phyloP scores from a whole-genome alignment of 2,113 vertebrate genomes.

The Chaetura pelagica region DNA sequence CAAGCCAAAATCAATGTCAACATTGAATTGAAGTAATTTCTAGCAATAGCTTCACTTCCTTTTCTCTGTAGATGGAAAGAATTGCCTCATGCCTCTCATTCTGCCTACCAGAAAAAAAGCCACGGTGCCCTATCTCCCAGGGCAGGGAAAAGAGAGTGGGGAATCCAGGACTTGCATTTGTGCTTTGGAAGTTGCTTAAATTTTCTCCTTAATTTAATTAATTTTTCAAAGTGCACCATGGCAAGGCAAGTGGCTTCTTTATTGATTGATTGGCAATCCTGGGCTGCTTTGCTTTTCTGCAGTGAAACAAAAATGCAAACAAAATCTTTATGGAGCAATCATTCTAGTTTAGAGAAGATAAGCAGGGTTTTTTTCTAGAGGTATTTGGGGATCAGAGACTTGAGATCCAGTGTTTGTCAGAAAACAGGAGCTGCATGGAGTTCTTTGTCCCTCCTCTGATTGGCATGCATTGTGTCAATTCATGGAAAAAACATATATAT shows the following conservation, averaged over 20 bases:
- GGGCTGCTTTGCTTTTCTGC: neutral
- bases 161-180: neutral
- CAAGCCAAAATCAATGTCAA: neutral
- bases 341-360: neutral
- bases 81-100: neutral
- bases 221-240: constrained; percentile 25
- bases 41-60: neutral
- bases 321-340: neutral
- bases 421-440: constrained; percentile 2
- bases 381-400: neutral
- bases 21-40: neutral
- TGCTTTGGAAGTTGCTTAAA: constrained; percentile 5
- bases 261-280: neutral
- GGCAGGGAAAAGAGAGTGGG: neutral
- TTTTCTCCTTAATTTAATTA: constrained; percentile 58
- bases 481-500: neutral
- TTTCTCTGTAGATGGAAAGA: neutral
- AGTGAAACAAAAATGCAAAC: neutral
- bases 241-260: constrained; percentile 1
- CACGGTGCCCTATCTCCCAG: neutral
- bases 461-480: neutral
- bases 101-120: neutral
- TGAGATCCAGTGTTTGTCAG: neutral
- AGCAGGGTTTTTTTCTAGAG: neutral
- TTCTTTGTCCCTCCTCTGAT: constrained; percentile 70